Evolutionary conservation across 2,113 vertebrate species (phyloP).

Genomic region (Pelmatolapia mariae): DNA sequence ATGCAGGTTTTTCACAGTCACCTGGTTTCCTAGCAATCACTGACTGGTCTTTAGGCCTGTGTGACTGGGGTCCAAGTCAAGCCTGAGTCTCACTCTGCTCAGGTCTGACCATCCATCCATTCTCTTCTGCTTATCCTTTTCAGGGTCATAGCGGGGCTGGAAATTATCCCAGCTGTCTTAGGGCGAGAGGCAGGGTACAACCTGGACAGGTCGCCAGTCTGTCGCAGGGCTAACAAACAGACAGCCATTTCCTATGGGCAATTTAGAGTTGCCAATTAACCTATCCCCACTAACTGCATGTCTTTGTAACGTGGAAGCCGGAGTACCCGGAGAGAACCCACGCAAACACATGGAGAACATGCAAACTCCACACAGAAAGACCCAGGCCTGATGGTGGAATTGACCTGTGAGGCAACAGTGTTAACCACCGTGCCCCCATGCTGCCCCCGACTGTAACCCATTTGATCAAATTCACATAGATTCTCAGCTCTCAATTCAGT

Average conservation of each 20-base stretch:
- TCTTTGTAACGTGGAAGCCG: not conserved
- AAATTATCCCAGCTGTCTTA: not conserved
- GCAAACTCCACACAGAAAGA: not conserved
- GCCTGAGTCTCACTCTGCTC: not conserved
- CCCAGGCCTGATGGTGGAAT: not conserved
- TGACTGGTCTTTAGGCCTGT: not conserved
- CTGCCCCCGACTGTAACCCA: not conserved
- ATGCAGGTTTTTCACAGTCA: not conserved
- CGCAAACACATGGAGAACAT: not conserved
- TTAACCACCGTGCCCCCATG: not conserved
- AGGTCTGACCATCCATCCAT: not conserved
- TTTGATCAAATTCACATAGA: not conserved
- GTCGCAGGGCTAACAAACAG: not conserved
- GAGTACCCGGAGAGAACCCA: not conserved
- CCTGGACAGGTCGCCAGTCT: not conserved
- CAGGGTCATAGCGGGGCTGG: not conserved
- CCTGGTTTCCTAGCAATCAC: not conserved
- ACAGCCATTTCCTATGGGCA: not conserved
- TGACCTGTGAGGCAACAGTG: not conserved
- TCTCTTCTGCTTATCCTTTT: not conserved
- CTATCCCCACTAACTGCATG: not conserved
- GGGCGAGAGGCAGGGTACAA: not conserved
- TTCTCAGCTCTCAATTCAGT: not conserved
- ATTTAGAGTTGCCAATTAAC: not conserved
- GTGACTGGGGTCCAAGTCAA: not conserved